Base-by-base conservation (phyloP, 2,888 invertebrate genomes). In the Eudemis profundana region DNA sequence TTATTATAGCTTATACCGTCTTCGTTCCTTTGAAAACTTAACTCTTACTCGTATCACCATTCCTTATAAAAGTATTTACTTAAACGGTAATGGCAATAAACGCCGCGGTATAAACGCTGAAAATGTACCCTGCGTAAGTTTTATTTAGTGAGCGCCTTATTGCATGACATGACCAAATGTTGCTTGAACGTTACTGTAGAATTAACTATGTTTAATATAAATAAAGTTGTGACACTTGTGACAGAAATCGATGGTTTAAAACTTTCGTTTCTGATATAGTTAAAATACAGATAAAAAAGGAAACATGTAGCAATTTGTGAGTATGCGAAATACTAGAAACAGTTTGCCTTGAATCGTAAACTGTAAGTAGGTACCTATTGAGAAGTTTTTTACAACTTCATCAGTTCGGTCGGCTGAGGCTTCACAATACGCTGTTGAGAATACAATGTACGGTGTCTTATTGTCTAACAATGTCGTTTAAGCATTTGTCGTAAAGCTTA, bases 341-440 rank as follows among this genome's bases (percentile, higher is more conserved):
- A 53, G 65, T 59, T 47, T 53, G 40, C 44, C 46, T 53, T 46
- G 36, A 65, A 59, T 51, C 23, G 51, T 65, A 44, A 50, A 51
- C 59, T 36, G 42, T 56, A 63, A 54, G 38, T 27, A 47, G 27
- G 46, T 51, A n/a, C n/a, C n/a, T n/a, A 60, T 60, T 60, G 51
- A 60, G 27, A 51, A 50, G 57, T 64, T 64, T 63, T 62, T 65
- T 65, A 65, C 53, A 53, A 46, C 65, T 65, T 65, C 38, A 59
- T 27, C 27, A 59, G 53, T 53, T 60, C 10, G 47, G 42, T 14
- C 33, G 50, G 27, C 46, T 59, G 56, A 36, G 38, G 53, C 59
- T 40, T 50, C 51, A 53, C 65, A 60, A 60, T 51, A 29, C 38
- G 17, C 53, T 47, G 47, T 65, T 60, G 59, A 46, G 47, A 46